These are phyloP conservation scores for Oryzias dopingdopingensis DNA, from an alignment of 2,797 vertebrate genomes.

Conservation along the genomic window DNA sequence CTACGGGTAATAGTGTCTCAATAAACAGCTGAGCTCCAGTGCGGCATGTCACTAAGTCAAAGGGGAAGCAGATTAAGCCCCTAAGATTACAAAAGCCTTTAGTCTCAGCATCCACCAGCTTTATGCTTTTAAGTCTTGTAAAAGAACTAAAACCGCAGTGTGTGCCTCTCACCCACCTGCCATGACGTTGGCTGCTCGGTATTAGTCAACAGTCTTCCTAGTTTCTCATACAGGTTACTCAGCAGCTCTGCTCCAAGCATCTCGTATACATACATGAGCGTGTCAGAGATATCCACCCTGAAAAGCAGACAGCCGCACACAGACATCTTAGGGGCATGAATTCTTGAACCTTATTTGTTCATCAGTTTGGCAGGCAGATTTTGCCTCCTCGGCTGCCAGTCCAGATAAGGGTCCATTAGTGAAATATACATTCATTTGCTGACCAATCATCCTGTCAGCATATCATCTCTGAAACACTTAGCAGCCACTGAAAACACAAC, in stretches of 20 bases:
- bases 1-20: background rate
- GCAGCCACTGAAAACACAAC: conserved; percentile 24
- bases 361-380: conserved; percentile 27
- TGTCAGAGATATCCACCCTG: conserved; percentile 98
- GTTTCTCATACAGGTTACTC: conserved; percentile 97
- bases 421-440: conserved; percentile 38
- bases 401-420: conserved; percentile 39
- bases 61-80: no score
- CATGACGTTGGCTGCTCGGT: conserved; percentile 90
- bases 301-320: conserved; percentile 36
- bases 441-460: conserved; percentile 49
- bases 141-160: background rate
- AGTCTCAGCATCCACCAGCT: background rate
- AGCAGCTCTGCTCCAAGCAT: conserved; percentile 97
- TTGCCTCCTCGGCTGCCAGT: conserved; percentile 30
- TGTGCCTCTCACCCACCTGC: conserved; percentile 83
- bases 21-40: background rate
- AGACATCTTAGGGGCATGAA: conserved; percentile 17
- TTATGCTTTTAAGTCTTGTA: background rate
- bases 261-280: conserved; percentile 98
- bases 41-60: background rate
- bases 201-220: conserved; percentile 92
- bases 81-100: background rate
- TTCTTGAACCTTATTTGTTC: conserved; percentile 14
- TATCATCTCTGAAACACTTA: conserved; percentile 38